Conservation (phyloP, 2,888 invertebrate species). For the Dolichopus griseipennis region DNA sequence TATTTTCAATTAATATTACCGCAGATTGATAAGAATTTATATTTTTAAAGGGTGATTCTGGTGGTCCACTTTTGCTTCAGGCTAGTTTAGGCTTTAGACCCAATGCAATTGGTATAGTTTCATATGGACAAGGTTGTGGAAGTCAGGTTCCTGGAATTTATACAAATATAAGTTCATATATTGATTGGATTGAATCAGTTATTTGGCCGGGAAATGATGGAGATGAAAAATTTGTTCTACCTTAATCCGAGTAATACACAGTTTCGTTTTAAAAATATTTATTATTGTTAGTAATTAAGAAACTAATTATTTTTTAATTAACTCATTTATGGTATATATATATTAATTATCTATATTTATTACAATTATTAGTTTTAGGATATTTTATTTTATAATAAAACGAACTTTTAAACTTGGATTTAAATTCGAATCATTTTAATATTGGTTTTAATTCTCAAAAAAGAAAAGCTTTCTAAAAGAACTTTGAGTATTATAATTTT, state of each 20-base stretch:
- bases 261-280: not conserved
- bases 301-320: too few relatives aligned
- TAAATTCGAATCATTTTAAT: too few relatives aligned
- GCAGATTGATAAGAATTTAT: not conserved
- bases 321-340: too few relatives aligned
- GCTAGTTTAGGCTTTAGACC: not conserved
- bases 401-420: too few relatives aligned
- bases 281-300: too few relatives aligned
- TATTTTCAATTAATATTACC: not conserved
- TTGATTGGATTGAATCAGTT: conserved; percentile 13
- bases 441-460: too few relatives aligned
- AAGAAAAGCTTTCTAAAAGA: too few relatives aligned
- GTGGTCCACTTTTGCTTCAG: conserved; percentile 7
- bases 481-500: too few relatives aligned
- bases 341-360: too few relatives aligned
- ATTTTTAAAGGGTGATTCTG: conserved; percentile 8
- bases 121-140: conserved; percentile 14
- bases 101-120: conserved; percentile 12
- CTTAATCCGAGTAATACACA: not conserved
- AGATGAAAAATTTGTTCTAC: not conserved
- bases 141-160: conserved; percentile 11
- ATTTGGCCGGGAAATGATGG: conserved; percentile 6
- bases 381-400: too few relatives aligned
- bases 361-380: too few relatives aligned
- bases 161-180: conserved; percentile 11